Percentiles rank a stretch among this genome's conserved stretches.
These are phyloP conservation scores for Hippocampus kuda DNA, from an alignment of 2,797 vertebrate species.

Conservation along the genomic window DNA sequence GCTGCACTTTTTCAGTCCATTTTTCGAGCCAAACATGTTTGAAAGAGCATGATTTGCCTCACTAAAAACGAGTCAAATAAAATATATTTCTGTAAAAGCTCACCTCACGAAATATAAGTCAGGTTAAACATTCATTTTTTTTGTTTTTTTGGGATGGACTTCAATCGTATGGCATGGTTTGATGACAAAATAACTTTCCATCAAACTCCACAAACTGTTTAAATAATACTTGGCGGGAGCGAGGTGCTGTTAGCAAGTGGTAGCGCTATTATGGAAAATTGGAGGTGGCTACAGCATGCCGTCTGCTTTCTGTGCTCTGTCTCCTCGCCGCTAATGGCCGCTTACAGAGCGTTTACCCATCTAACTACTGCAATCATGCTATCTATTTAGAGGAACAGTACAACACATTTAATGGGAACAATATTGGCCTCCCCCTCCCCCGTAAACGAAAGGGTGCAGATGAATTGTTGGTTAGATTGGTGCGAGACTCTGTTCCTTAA, in stretches of 20 bases:
- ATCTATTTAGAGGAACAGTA: constrained; percentile 41
- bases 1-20: background rate
- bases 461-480: constrained; percentile 43
- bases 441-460: constrained; percentile 35
- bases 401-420: constrained; percentile 53
- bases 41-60: background rate
- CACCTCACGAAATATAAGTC: too few species aligned
- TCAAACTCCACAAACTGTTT: constrained; percentile 46
- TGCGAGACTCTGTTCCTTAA: constrained; percentile 31
- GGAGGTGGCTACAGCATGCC: constrained; percentile 43
- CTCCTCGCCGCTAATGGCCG: constrained; percentile 59
- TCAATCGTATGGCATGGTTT: constrained; percentile 9
- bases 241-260: constrained; percentile 47
- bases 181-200: constrained; percentile 28
- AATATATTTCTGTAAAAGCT: background rate
- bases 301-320: constrained; percentile 49
- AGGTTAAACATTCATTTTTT: background rate
- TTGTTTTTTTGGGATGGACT: background rate
- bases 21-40: background rate
- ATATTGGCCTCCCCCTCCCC: constrained; percentile 31
- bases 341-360: constrained; percentile 61
- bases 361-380: constrained; percentile 65
- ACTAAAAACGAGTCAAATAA: background rate
- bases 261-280: constrained; percentile 61
- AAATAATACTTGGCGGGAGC: constrained; percentile 40